Conservation (phyloP, 2,113 vertebrate species). For the Penelope pileata region DNA sequence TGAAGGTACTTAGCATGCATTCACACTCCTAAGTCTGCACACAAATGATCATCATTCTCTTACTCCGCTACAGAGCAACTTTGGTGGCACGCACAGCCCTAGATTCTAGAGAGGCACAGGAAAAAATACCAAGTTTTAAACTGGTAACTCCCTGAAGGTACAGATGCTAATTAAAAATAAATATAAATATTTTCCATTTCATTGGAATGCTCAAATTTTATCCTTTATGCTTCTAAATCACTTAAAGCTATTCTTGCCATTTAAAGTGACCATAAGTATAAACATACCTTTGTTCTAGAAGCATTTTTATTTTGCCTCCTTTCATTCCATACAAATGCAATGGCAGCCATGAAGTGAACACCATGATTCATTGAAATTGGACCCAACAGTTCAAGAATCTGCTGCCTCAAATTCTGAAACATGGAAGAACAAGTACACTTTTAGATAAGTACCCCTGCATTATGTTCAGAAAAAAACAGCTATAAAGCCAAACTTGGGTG, state of each 20-base stretch:
- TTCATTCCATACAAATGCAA: conserved; percentile 98
- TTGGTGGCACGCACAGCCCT: neutral
- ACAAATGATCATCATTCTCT: neutral
- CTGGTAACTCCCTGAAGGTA: neutral
- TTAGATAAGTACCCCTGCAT: neutral
- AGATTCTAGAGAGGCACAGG: neutral
- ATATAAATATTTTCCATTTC: neutral
- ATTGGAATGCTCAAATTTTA: neutral
- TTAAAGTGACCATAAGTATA: neutral
- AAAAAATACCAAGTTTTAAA: neutral
- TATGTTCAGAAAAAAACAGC: neutral
- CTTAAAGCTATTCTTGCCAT: neutral
- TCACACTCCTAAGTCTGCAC: neutral
- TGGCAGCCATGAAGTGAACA: conserved; percentile 97
- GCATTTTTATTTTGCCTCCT: conserved; percentile 86
- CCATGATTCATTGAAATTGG: conserved; percentile 99
- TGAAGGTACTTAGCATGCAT: neutral
- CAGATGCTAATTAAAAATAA: neutral
- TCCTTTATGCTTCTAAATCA: neutral
- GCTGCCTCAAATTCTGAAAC: conserved; percentile 92
- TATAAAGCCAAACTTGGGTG: neutral
- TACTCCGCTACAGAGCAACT: neutral
- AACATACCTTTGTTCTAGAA: conserved; percentile 87
- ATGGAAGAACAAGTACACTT: neutral
- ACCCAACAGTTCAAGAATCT: conserved; percentile 94